Evolutionary conservation across 2,113 vertebrate species (phyloP).

Genomic region (Vireo altiloquus): DNA sequence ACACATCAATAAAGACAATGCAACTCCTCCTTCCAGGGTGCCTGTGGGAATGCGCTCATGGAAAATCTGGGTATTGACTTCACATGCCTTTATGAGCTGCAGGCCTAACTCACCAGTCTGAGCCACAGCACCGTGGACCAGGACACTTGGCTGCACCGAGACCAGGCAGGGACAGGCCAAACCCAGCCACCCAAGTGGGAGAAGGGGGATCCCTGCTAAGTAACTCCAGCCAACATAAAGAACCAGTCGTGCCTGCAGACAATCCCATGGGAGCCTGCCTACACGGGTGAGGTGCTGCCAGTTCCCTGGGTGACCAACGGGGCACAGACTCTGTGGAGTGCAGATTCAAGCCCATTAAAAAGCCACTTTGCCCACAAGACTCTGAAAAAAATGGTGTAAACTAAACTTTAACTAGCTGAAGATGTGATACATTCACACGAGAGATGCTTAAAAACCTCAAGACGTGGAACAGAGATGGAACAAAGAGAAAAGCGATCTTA

Average conservation of each 20-base stretch:
- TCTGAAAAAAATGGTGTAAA: background rate
- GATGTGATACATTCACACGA: background rate
- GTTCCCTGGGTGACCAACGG: background rate
- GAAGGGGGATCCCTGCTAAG: background rate
- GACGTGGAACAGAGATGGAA: background rate
- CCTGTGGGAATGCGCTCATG: background rate
- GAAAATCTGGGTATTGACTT: background rate
- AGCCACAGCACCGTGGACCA: accelerated
- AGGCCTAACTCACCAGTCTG: accelerated
- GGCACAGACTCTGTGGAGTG: background rate
- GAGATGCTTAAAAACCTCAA: background rate
- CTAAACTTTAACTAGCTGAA: background rate
- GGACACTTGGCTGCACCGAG: accelerated
- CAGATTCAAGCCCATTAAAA: background rate
- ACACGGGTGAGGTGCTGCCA: accelerated
- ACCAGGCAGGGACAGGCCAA: background rate
- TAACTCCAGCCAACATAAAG: background rate
- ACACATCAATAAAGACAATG: background rate
- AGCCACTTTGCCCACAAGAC: background rate
- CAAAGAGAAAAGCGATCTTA: background rate
- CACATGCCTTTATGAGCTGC: accelerated
- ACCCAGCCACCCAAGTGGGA: background rate
- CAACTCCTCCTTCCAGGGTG: background rate
- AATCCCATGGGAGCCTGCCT: background rate
- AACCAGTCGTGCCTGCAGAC: accelerated